These are phyloP conservation scores for Murina feae DNA, from an alignment of 2,113 vertebrate genomes.

Conservation along the genomic window DNA sequence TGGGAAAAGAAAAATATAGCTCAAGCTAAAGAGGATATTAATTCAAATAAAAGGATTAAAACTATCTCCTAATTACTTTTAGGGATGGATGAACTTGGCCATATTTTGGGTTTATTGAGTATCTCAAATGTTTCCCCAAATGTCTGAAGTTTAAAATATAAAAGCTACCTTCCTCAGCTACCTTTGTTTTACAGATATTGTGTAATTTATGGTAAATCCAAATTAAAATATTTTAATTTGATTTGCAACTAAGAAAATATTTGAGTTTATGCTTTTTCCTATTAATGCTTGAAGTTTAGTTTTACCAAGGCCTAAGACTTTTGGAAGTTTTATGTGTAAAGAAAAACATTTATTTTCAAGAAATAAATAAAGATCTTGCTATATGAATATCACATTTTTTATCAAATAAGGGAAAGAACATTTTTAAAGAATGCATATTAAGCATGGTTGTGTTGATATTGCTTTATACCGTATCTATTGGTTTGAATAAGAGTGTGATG, in stretches of 20 bases:
- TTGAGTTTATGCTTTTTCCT: constrained; percentile 43
- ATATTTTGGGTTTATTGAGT: constrained; percentile 52
- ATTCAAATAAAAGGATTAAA: constrained; percentile 73
- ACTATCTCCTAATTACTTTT: constrained; percentile 64
- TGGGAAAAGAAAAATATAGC: not conserved
- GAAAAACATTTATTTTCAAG: not conserved
- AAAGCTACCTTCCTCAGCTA: not conserved
- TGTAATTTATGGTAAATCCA: constrained; percentile 61
- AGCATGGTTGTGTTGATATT: not conserved
- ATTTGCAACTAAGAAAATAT: constrained; percentile 56
- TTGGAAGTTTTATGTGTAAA: not conserved
- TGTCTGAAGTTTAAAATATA: not conserved
- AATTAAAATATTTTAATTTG: constrained; percentile 67
- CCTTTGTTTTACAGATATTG: constrained; percentile 27
- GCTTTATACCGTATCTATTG: not conserved
- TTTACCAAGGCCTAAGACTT: not conserved
- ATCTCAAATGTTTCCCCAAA: constrained; percentile 51
- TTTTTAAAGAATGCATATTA: not conserved
- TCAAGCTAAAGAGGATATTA: constrained; percentile 54
- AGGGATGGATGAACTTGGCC: constrained; percentile 57
- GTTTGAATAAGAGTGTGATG: not conserved
- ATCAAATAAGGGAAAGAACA: not conserved
- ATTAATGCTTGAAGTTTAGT: constrained; percentile 37
- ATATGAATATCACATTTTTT: constrained; percentile 3
- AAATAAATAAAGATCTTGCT: not conserved